Evolutionary conservation across 2,113 vertebrate genomes (phyloP).

Genomic region (Oriolus oriolus): DNA sequence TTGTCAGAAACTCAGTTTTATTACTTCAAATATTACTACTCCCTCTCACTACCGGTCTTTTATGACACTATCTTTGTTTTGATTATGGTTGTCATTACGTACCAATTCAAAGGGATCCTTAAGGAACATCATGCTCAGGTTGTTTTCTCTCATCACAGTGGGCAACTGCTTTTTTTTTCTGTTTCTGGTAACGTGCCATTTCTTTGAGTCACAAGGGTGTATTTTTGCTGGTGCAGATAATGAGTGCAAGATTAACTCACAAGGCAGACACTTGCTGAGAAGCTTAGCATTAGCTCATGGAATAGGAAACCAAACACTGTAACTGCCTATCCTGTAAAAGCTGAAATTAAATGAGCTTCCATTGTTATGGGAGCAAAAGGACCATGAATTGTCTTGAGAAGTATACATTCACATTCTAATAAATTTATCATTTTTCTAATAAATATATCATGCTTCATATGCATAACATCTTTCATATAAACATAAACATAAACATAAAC

Average conservation of each 20-base stretch:
- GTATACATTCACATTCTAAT: neutral
- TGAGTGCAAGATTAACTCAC: slow-evolving; percentile 19
- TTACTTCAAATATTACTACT: slow-evolving; percentile 21
- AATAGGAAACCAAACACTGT: neutral
- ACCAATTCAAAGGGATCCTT: slow-evolving; percentile 28
- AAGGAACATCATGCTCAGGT: neutral
- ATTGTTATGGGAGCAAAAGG: neutral
- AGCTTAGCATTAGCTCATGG: slow-evolving; percentile 18
- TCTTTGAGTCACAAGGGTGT: slow-evolving; percentile 15
- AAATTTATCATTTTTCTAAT: neutral
- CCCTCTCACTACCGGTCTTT: neutral
- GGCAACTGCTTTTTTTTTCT: slow-evolving; percentile 47
- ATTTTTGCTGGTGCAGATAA: slow-evolving; percentile 8
- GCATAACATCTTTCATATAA: neutral
- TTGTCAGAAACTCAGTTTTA: slow-evolving; percentile 5
- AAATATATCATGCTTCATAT: neutral
- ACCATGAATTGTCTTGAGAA: neutral
- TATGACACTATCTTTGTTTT: slow-evolving; percentile 32
- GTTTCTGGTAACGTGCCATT: slow-evolving; percentile 47
- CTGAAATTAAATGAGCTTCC: neutral
- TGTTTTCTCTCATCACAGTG: slow-evolving; percentile 20
- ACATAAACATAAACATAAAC: neutral
- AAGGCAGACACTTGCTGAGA: slow-evolving; percentile 13
- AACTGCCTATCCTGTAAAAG: neutral
- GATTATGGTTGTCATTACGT: slow-evolving; percentile 46